These are phyloP conservation scores for Caracal caracal DNA, from an alignment of 2,113 vertebrate genomes.

Conservation along the genomic window DNA sequence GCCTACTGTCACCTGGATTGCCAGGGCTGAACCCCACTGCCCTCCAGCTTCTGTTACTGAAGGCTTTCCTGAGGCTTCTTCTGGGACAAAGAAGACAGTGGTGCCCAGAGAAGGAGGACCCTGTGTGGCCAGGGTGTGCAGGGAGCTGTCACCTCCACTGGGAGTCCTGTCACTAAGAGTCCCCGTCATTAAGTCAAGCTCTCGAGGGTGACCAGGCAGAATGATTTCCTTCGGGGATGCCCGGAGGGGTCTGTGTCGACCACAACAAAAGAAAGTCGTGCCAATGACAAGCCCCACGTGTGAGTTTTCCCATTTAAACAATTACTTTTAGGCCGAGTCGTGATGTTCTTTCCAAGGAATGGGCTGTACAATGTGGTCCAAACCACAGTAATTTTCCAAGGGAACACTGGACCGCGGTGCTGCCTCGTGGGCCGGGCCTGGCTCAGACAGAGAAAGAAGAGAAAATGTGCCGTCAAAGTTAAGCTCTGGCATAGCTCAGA, in stretches of 20 bases:
- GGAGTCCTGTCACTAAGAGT: neutral
- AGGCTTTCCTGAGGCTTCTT: neutral
- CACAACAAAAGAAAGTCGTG: too few relatives aligned
- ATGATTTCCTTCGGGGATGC: neutral
- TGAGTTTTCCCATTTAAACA: neutral
- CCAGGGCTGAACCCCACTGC: rapidly evolving
- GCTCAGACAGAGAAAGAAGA: neutral
- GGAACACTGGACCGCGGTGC: neutral
- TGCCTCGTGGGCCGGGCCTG: neutral
- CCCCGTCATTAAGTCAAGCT: neutral
- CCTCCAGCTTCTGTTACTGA: rapidly evolving
- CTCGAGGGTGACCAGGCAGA: neutral
- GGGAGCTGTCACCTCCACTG: neutral
- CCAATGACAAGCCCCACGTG: neutral
- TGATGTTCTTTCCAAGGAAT: neutral
- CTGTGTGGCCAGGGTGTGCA: rapidly evolving
- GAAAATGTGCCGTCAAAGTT: neutral
- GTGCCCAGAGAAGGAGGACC: neutral
- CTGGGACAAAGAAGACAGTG: rapidly evolving
- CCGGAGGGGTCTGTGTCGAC: neutral
- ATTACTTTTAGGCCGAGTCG: neutral
- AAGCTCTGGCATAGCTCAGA: neutral
- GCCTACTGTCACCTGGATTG: rapidly evolving
- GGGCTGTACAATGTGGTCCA: rapidly evolving
- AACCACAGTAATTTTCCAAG: neutral